A percentile compares a stretch with the other conserved stretches of the same genome.
Conservation (phyloP, 2,797 vertebrate genomes). For the Arctocebus calabarensis region DNA sequence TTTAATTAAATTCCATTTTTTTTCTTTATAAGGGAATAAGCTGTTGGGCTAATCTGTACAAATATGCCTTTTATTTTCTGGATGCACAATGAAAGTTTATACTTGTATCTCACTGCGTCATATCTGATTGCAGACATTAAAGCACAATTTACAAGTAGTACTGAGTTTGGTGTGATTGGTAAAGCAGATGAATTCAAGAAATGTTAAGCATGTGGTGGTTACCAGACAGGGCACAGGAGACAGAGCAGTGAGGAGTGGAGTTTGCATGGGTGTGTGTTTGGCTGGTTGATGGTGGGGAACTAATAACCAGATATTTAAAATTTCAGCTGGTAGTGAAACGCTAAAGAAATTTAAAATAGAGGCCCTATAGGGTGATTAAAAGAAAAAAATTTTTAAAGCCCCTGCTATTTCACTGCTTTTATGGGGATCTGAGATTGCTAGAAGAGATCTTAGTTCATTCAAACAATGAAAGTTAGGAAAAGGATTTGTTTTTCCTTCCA, state of each 20-base stretch:
- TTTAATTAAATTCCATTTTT: constrained; percentile 77
- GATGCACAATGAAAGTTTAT: constrained; percentile 70
- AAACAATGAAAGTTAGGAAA: background rate
- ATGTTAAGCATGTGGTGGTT: background rate
- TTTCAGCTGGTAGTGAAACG: background rate
- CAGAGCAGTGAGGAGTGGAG: background rate
- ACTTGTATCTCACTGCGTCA: constrained; percentile 71
- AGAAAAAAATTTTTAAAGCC: background rate
- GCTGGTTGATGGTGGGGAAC: background rate
- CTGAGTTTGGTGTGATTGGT: background rate
- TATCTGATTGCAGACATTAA: constrained; percentile 76
- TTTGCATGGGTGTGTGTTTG: too few relatives aligned
- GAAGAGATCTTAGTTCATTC: background rate
- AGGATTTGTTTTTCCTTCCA: background rate
- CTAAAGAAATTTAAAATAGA: background rate
- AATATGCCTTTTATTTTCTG: constrained; percentile 80
- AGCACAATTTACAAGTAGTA: constrained; percentile 36
- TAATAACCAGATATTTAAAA: background rate
- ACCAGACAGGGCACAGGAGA: background rate
- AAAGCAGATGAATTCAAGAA: background rate
- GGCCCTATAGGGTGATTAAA: background rate
- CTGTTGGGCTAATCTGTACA: constrained; percentile 82
- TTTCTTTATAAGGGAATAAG: constrained; percentile 66
- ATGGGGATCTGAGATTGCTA: background rate
- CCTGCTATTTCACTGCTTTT: background rate